Conservation (phyloP, 2,888 invertebrate species). For the Pterostichus madidus region DNA sequence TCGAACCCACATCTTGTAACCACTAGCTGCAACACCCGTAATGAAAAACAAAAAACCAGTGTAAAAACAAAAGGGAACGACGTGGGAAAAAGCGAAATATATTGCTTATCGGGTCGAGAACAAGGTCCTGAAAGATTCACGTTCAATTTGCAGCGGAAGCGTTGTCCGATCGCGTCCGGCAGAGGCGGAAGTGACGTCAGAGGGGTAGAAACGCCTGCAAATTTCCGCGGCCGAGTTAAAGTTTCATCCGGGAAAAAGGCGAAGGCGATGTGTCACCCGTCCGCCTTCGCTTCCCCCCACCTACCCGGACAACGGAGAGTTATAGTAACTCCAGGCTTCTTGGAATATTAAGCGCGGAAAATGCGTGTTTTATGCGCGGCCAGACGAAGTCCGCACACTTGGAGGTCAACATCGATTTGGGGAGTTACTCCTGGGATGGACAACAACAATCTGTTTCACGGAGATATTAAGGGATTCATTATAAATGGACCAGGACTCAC, state of each 20-base stretch:
- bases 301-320: constrained; percentile 6
- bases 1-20: constrained; percentile 48
- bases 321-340: constrained; percentile 38
- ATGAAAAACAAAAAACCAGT: constrained; percentile 55
- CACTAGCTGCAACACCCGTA: constrained; percentile 34
- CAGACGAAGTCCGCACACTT: too few species aligned
- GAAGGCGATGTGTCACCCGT: constrained; percentile 35
- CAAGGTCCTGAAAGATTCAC: constrained; percentile 63
- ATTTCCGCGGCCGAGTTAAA: constrained; percentile 58
- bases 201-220: constrained; percentile 51
- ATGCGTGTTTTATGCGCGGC: constrained; percentile 34
- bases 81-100: constrained; percentile 58
- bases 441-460: neutral
- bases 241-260: constrained; percentile 56
- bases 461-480: neutral
- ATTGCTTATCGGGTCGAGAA: constrained; percentile 58
- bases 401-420: constrained; percentile 10
- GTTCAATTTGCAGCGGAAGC: constrained; percentile 56
- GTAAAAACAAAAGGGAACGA: constrained; percentile 53
- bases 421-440: neutral
- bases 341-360: constrained; percentile 49
- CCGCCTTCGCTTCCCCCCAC: neutral
- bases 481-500: neutral
- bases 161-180: constrained; percentile 53
- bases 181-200: constrained; percentile 17